phyloP scores from a whole-genome alignment of 2,888 invertebrate species.

The Polymixis lichenea region DNA sequence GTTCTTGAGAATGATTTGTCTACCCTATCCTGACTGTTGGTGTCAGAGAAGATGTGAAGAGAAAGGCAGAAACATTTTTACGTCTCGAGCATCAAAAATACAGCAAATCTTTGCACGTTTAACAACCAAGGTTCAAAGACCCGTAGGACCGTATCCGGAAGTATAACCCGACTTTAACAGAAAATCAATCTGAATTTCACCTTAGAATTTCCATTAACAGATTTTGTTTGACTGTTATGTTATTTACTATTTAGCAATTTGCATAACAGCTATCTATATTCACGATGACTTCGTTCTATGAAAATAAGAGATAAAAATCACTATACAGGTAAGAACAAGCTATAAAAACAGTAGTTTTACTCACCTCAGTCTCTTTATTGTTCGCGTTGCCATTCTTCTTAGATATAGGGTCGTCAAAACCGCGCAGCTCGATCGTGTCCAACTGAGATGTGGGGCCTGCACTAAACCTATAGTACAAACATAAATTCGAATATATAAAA shows the following conservation, averaged over 20 bases:
- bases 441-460: constrained; percentile 97
- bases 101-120: not conserved
- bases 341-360: constrained; percentile 3
- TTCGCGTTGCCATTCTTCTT: constrained; percentile 81
- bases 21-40: not conserved
- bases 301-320: constrained; percentile 1
- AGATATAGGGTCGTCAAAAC: constrained; percentile 93
- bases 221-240: not conserved
- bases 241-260: not conserved
- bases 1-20: not conserved
- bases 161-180: not conserved
- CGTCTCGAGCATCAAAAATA: not conserved
- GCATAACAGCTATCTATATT: not conserved
- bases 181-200: not conserved
- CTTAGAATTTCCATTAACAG: not conserved
- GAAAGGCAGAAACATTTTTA: no score
- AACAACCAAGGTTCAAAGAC: not conserved
- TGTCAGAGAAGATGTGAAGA: not conserved
- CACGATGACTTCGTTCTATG: not conserved
- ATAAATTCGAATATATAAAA: not conserved
- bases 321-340: not conserved
- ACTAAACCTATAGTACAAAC: constrained; percentile 90
- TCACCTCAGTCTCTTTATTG: constrained; percentile 82
- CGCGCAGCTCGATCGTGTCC: constrained; percentile 98
- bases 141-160: not conserved